These are phyloP conservation scores for Diorhabda carinulata DNA, from an alignment of 1,140 invertebrate genomes.

Conservation along the genomic window DNA sequence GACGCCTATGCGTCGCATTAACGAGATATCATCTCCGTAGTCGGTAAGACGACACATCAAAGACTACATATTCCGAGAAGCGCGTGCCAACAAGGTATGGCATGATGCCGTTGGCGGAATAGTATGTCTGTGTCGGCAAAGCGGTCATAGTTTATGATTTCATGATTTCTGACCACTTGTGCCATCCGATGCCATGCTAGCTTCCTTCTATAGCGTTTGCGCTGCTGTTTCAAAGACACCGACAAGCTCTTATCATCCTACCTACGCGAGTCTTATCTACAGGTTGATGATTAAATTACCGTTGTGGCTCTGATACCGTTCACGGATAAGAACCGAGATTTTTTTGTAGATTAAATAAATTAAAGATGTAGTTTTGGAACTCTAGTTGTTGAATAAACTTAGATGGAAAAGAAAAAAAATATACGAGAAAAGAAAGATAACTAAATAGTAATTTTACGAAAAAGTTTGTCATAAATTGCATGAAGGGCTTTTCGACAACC, in stretches of 20 bases:
- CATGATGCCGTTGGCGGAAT: constrained; percentile 1
- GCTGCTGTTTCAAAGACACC: neutral
- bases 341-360: no score
- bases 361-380: no score
- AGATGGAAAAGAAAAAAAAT: no score
- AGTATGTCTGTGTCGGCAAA: neutral
- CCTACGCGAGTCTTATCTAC: neutral
- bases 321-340: no score
- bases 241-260: neutral
- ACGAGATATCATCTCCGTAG: neutral
- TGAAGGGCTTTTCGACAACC: no score
- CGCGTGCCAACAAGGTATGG: neutral
- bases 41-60: neutral
- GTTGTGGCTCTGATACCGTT: no score
- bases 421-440: no score
- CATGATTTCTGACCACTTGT: neutral
- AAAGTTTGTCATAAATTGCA: no score
- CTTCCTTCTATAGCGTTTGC: neutral
- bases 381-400: no score
- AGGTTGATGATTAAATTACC: neutral
- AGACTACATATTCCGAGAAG: neutral
- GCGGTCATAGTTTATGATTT: neutral
- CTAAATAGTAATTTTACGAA: no score
- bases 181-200: neutral
- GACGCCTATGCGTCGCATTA: neutral